Conservation (phyloP, 1,140 invertebrate genomes). For the Drosophila kurseongensis region DNA sequence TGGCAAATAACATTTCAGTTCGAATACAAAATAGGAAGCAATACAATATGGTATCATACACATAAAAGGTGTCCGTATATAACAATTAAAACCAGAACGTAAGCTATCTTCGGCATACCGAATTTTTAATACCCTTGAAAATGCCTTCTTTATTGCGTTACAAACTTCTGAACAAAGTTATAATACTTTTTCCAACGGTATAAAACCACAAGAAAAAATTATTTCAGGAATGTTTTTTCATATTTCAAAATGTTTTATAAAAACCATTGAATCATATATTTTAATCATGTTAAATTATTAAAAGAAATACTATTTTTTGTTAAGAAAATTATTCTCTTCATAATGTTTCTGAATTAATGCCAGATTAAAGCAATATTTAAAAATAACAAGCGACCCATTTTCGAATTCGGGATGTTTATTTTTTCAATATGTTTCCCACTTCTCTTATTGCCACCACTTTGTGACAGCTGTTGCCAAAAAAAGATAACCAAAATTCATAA, state of each 20-base stretch:
- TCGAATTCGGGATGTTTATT: constrained; percentile 48
- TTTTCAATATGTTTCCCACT: constrained; percentile 17
- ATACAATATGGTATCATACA: neutral
- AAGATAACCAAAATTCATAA: constrained; percentile 41
- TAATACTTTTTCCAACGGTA: too few relatives aligned
- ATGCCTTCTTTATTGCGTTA: too few relatives aligned
- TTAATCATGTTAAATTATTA: neutral
- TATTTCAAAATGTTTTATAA: too few relatives aligned
- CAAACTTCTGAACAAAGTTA: too few relatives aligned
- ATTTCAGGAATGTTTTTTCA: too few relatives aligned
- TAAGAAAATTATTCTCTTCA: neutral
- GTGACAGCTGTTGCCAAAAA: constrained; percentile 52
- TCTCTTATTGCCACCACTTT: constrained; percentile 12
- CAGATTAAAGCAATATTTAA: constrained; percentile 8
- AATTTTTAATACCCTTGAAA: too few relatives aligned
- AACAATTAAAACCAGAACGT: too few relatives aligned
- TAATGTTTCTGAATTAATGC: too few relatives aligned
- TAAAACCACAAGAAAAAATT: too few relatives aligned
- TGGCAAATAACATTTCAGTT: neutral
- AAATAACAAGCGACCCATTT: constrained; percentile 32
- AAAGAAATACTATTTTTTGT: neutral
- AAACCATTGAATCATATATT: constrained; percentile 1
- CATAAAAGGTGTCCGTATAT: too few relatives aligned
- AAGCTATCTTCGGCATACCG: too few relatives aligned
- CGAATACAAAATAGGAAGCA: neutral